These are phyloP conservation scores for Chaetodon trifasciatus DNA, from an alignment of 2,797 vertebrate genomes.

Conservation along the genomic window DNA sequence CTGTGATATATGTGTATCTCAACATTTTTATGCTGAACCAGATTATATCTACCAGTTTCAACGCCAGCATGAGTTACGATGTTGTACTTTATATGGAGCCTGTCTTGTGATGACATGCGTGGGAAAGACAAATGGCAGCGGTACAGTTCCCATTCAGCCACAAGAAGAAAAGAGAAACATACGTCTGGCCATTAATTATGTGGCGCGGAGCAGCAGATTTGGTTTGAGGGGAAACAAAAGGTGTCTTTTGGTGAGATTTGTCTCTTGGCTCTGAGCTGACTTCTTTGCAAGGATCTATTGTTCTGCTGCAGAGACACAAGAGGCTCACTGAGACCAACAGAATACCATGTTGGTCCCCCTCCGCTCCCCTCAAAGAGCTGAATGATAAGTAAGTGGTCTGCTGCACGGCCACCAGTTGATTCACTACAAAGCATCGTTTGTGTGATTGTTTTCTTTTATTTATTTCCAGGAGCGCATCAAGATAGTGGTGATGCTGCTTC, in stretches of 20 bases:
- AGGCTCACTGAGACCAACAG: conserved; percentile 43
- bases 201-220: conserved; percentile 62
- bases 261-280: conserved; percentile 70
- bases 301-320: conserved; percentile 66
- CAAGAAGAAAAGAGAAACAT: conserved; percentile 43
- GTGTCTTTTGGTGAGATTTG: conserved; percentile 71
- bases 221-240: conserved; percentile 70
- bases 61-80: conserved; percentile 36
- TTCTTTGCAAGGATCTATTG: conserved; percentile 70
- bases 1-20: conserved; percentile 10
- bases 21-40: conserved; percentile 34
- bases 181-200: conserved; percentile 78
- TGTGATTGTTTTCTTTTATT: conserved; percentile 33
- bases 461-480: conserved; percentile 9
- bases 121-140: conserved; percentile 71
- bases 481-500: conserved; percentile 3
- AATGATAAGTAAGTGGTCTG: conserved; percentile 62
- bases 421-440: conserved; percentile 33
- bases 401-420: conserved; percentile 52
- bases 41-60: conserved; percentile 44
- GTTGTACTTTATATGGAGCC: conserved; percentile 18
- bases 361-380: conserved; percentile 39
- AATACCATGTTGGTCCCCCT: background rate
- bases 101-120: conserved; percentile 59
- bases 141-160: conserved; percentile 65